Percentiles rank a stretch among this genome's conserved stretches.
phyloP scores from a whole-genome alignment of 2,888 invertebrate genomes.

The Tetanocera ferruginea region DNA sequence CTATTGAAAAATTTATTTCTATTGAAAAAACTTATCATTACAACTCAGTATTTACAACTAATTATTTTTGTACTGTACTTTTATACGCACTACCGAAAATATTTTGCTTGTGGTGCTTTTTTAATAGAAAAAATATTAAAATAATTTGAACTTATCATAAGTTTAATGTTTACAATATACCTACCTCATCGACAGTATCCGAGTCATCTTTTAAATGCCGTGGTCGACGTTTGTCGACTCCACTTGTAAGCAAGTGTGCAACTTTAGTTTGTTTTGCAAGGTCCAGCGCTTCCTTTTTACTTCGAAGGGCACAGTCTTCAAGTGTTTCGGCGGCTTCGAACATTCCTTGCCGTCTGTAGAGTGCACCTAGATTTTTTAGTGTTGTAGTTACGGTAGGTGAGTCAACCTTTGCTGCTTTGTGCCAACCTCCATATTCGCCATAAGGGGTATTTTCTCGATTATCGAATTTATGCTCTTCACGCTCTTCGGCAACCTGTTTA shows the following conservation, averaged over 20 bases:
- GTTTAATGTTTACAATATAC: background rate
- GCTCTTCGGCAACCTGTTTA: conserved; percentile 94
- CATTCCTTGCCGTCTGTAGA: conserved; percentile 98
- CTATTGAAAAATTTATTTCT: too few relatives aligned
- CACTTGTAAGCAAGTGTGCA: conserved; percentile 77
- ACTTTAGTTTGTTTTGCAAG: conserved; percentile 93
- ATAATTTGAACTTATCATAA: too few relatives aligned
- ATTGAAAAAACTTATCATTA: too few relatives aligned
- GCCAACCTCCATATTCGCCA: conserved; percentile 93
- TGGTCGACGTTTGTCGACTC: conserved; percentile 72
- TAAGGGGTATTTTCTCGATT: conserved; percentile 91
- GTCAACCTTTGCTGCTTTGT: conserved; percentile 98
- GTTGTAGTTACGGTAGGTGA: conserved; percentile 98
- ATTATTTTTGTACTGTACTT: too few relatives aligned
- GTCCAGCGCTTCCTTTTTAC: conserved; percentile 95
- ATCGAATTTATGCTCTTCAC: conserved; percentile 94
- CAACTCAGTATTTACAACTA: too few relatives aligned
- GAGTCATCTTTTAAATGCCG: conserved; percentile 72
- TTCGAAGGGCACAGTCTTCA: conserved; percentile 97
- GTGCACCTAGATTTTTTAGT: conserved; percentile 96
- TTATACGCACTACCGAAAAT: too few relatives aligned
- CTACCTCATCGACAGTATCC: conserved; percentile 66
- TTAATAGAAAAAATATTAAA: too few relatives aligned
- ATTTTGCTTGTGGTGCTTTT: too few relatives aligned
- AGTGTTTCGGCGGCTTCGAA: conserved; percentile 99